phyloP scores from a whole-genome alignment of 2,888 invertebrate genomes.

The Tricholauxania praeusta region DNA sequence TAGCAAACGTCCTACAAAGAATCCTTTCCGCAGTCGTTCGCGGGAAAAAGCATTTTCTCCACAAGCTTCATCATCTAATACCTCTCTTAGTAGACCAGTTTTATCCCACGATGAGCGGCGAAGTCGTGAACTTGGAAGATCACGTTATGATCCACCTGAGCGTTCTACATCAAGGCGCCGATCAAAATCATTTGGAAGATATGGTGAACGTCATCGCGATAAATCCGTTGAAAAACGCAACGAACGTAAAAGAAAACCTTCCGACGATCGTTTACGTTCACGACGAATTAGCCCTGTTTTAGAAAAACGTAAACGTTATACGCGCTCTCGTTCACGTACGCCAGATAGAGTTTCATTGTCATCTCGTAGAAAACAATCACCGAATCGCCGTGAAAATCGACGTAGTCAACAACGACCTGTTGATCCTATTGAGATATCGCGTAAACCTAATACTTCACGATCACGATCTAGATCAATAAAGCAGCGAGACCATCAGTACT shows the following conservation, averaged over 20 bases:
- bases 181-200: constrained; percentile 32
- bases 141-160: constrained; percentile 2
- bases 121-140: constrained; percentile 17
- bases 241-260: constrained; percentile 43
- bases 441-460: constrained; percentile 19
- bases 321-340: constrained; percentile 36
- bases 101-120: constrained; percentile 29
- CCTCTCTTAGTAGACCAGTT: constrained; percentile 4
- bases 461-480: constrained; percentile 38
- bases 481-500: background rate
- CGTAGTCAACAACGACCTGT: background rate
- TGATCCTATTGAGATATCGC: constrained; percentile 17
- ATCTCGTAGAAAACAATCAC: constrained; percentile 30
- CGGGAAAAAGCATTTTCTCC: constrained; percentile 50
- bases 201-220: constrained; percentile 32
- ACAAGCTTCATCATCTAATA: constrained; percentile 36
- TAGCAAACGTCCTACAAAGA: constrained; percentile 45
- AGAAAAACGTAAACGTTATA: constrained; percentile 43
- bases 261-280: constrained; percentile 37
- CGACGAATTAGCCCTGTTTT: constrained; percentile 35
- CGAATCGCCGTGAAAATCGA: constrained; percentile 20
- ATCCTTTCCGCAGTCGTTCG: constrained; percentile 60
- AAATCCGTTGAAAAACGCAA: constrained; percentile 28
- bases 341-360: constrained; percentile 5
- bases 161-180: constrained; percentile 8